Evolutionary conservation across 2,888 invertebrate genomes (phyloP), one percentile per base, ranked within the genome.

Genomic region (Temnothorax ravouxi): DNA sequence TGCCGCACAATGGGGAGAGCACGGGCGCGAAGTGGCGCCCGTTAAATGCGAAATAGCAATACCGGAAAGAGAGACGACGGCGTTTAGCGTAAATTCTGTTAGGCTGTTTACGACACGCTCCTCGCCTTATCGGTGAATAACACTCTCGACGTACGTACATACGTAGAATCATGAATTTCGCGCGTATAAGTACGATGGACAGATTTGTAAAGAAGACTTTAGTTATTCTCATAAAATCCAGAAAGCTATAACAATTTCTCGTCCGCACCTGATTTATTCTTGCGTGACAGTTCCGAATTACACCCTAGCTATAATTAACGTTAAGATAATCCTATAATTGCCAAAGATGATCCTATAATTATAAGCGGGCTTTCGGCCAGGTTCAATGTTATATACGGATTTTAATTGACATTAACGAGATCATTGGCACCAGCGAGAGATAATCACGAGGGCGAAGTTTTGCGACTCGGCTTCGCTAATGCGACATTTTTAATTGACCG

Each of bases 401-500:
- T 59, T 44, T 74, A 52, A 67, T 79, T 50, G 72, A 38, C 34
- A 34, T 34, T 34, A 34, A 34, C 34, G 34, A 34, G 5, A 34
- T 34, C 34, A 34, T 34, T 6, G 25, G 25, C 25, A 50, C 34
- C 18, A 50, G 50, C 18, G n/a, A 25, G 25, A 54, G 13, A 29
- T 11, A 66, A 25, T 25, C 25, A 66, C 44, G 56, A 41, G 54
- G 34, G 61, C 67, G 54, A 21, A 25, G 59, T 54, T 74, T 25
- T 15, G 54, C 54, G 44, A 67, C 61, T 69, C 62, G 50, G 9
- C 47, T 62, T 47, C 25, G 66, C 54, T 82, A 88, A 88, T 75
- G 67, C 64, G 71, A 25, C 56, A 34, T 9, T 29, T 88, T 90
- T 87, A 87, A 90, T 89, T 89, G 88, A 83, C 29, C n/a, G 67